Evolutionary conservation across 2,797 vertebrate species (phyloP).

Genomic region (Coracias cyanogaster): DNA sequence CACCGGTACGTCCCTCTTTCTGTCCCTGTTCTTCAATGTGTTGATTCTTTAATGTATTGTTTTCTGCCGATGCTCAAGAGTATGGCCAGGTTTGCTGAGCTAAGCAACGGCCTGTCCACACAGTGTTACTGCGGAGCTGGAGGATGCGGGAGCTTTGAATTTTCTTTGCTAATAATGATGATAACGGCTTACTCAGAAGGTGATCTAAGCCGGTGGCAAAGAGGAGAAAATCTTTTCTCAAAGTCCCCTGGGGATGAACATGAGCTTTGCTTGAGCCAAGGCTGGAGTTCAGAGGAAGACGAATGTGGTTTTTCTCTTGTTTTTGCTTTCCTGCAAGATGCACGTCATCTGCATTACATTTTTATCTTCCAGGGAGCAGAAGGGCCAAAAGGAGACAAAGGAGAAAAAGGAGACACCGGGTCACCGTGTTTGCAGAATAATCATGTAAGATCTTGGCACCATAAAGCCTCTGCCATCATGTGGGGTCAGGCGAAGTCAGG

Average conservation of each 20-base stretch:
- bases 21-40: no score
- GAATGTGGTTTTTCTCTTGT: not conserved
- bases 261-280: not conserved
- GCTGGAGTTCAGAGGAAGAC: not conserved
- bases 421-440: constrained; percentile 85
- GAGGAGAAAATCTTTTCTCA: not conserved
- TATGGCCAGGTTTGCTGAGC: not conserved
- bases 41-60: not conserved
- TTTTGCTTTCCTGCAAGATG: not conserved
- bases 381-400: constrained; percentile 90
- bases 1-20: constrained; percentile 76
- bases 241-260: not conserved
- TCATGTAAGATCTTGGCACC: constrained; percentile 80
- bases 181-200: not conserved
- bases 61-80: not conserved
- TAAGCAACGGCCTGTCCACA: not conserved
- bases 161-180: not conserved
- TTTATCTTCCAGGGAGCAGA: constrained; percentile 83
- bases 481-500: accelerated
- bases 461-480: accelerated
- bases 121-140: accelerated
- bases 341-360: accelerated
- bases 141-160: not conserved
- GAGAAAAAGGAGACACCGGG: constrained; percentile 90
- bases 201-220: not conserved